Percentiles rank a stretch among this genome's conserved stretches.
phyloP scores from a whole-genome alignment of 2,113 vertebrate species.

The Leptodactylus fuscus region DNA sequence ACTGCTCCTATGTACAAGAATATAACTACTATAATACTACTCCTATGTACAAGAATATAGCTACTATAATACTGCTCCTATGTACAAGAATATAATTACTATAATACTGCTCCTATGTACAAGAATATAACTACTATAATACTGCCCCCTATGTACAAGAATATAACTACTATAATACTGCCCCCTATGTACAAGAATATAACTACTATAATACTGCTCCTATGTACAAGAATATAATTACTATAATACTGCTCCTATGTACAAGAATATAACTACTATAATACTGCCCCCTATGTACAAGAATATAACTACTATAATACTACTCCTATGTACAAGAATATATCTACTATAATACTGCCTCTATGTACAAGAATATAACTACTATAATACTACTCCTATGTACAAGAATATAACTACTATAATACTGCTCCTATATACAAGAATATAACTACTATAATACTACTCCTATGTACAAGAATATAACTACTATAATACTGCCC shows the following conservation, averaged over 20 bases:
- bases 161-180: conserved; percentile 1
- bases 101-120: conserved; percentile 8
- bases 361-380: conserved; percentile 10
- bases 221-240: not conserved
- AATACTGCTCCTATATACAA: conserved; percentile 1
- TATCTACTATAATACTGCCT: not conserved
- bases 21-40: conserved; percentile 17
- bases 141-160: not conserved
- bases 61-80: conserved; percentile 19
- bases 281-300: not conserved
- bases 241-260: not conserved
- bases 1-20: conserved; percentile 20
- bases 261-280: conserved; percentile 4
- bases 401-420: conserved; percentile 26
- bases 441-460: conserved; percentile 9
- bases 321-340: not conserved
- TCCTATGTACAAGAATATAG: conserved; percentile 10
- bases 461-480: not conserved
- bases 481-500: not conserved
- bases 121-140: conserved; percentile 14
- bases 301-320: conserved; percentile 13
- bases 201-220: not conserved
- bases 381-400: conserved; percentile 17
- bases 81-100: conserved; percentile 9
- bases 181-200: not conserved